Conservation (phyloP, 2,888 invertebrate genomes). For the Chloroclysta siterata region DNA sequence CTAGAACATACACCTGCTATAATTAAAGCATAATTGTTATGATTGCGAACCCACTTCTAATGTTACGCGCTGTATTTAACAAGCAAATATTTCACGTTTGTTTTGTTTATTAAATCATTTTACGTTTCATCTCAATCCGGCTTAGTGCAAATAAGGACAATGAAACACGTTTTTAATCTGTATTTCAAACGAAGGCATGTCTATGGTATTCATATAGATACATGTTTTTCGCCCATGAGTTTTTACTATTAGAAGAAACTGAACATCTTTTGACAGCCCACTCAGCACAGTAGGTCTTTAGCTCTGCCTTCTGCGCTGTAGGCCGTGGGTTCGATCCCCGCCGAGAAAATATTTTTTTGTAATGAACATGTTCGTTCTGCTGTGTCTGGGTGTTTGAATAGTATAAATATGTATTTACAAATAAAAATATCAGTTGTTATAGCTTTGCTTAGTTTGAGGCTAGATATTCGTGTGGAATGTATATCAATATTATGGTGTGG, state of each 20-base stretch:
- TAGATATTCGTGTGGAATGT: too few species aligned
- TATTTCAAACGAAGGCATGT: conserved; percentile 6
- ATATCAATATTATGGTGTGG: too few species aligned
- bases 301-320: too few species aligned
- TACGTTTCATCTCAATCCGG: conserved; percentile 41
- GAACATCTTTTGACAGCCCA: background rate
- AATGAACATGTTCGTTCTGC: too few species aligned
- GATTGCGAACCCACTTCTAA: conserved; percentile 54
- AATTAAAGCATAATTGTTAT: conserved; percentile 56
- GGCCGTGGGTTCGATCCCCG: too few species aligned
- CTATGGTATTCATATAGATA: too few species aligned
- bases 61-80: conserved; percentile 50
- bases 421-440: too few species aligned
- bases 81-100: conserved; percentile 52
- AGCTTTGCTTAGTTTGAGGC: too few species aligned
- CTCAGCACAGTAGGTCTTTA: too few species aligned
- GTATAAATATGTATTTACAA: too few species aligned
- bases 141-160: conserved; percentile 17
- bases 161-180: conserved; percentile 28
- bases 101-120: conserved; percentile 46
- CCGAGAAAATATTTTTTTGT: too few species aligned
- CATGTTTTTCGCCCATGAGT: conserved; percentile 2
- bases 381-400: too few species aligned
- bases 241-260: background rate
- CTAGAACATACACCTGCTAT: conserved; percentile 56